These are phyloP conservation scores for Anolis carolinensis DNA, from an alignment of 2,113 vertebrate genomes.

Conservation along the genomic window DNA sequence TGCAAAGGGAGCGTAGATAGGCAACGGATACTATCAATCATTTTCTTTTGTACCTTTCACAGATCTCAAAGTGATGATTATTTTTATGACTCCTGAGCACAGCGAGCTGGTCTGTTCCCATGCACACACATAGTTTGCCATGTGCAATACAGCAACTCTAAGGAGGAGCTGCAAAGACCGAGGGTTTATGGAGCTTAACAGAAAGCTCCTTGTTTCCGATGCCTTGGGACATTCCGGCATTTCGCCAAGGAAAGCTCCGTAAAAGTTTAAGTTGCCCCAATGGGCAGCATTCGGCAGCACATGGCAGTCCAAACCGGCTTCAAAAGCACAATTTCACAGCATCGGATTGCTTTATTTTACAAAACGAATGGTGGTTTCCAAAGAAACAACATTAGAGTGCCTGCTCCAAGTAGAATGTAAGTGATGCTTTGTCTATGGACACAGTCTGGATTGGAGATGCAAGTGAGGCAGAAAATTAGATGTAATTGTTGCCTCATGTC, in stretches of 20 bases:
- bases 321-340: not conserved
- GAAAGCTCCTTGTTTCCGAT: not conserved
- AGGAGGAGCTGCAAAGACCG: not conserved
- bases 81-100: too few relatives aligned
- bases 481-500: too few relatives aligned
- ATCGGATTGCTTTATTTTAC: not conserved
- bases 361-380: too few relatives aligned
- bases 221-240: too few relatives aligned
- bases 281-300: too few relatives aligned
- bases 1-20: too few relatives aligned
- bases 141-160: not conserved
- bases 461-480: too few relatives aligned
- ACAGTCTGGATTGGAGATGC: too few relatives aligned
- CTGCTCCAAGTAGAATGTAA: not conserved
- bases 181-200: not conserved
- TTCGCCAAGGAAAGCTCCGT: not conserved
- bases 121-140: not conserved
- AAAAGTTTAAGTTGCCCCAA: too few relatives aligned
- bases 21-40: not conserved
- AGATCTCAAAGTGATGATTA: accelerated
- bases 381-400: too few relatives aligned
- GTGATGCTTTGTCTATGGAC: not conserved
- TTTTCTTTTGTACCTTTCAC: not conserved
- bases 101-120: not conserved
- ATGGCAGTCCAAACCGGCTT: not conserved